phyloP scores from a whole-genome alignment of 35 echinoderm and acorn worm genomes.

The Holothuria glaberrima region DNA sequence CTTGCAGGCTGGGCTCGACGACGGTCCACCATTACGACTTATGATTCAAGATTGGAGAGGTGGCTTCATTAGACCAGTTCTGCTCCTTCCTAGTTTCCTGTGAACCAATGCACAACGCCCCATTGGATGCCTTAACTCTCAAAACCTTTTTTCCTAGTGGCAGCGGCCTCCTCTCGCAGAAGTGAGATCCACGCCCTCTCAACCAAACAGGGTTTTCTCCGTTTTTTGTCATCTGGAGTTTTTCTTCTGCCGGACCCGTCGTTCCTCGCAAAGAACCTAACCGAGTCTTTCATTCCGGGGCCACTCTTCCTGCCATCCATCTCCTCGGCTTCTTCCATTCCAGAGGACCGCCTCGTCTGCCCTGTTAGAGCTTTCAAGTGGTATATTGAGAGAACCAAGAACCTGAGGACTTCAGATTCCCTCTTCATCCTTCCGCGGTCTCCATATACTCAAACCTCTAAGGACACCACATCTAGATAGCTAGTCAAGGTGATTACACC shows the following conservation, averaged over 20 bases:
- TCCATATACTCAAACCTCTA: background rate
- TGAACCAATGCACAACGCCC: constrained; percentile 2
- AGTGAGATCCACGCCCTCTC: constrained; percentile 21
- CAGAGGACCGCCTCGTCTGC: constrained; percentile 15
- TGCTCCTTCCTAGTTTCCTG: background rate
- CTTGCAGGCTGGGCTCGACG: too few relatives aligned
- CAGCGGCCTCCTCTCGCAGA: background rate
- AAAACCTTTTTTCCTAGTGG: constrained; percentile 39
- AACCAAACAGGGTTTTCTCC: background rate
- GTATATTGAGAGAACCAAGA: constrained; percentile 11
- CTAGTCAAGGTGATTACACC: too few relatives aligned
- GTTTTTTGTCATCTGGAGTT: background rate
- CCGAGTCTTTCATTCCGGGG: background rate
- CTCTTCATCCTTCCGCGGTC: background rate
- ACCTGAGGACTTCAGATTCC: background rate
- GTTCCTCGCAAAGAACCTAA: constrained; percentile 53
- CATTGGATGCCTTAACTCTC: background rate
- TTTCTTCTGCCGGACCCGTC: background rate
- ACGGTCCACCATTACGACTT: background rate
- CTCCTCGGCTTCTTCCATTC: background rate
- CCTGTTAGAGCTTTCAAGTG: background rate
- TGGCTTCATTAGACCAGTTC: background rate
- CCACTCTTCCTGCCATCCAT: constrained; percentile 12
- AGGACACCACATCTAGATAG: too few relatives aligned
- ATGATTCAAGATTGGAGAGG: background rate